Evolutionary conservation across 1,140 invertebrate genomes (phyloP).

Genomic region (Meloidogyne hapla): DNA sequence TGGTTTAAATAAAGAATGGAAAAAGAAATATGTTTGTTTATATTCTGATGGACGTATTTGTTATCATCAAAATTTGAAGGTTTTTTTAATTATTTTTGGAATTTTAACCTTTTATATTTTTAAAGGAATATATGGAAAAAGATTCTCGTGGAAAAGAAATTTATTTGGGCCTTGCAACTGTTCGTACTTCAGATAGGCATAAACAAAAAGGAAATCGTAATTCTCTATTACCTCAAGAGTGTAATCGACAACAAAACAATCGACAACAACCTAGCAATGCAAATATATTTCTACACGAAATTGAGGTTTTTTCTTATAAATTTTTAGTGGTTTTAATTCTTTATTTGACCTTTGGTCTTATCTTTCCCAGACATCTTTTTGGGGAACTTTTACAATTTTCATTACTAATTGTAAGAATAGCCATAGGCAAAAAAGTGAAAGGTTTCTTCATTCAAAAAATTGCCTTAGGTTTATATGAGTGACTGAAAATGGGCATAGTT

Average conservation of each 20-base stretch:
- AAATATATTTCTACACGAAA: background rate
- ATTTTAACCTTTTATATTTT: too few species aligned
- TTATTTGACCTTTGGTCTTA: too few species aligned
- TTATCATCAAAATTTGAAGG: slow-evolving; percentile 90
- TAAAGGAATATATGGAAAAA: slow-evolving; percentile 94
- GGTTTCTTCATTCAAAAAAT: too few species aligned
- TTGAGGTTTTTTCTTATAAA: background rate
- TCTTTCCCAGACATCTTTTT: too few species aligned
- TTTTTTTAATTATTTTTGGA: slow-evolving; percentile 69
- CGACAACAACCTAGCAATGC: background rate
- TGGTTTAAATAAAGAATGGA: slow-evolving; percentile 92
- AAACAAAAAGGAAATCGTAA: slow-evolving; percentile 22
- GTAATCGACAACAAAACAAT: background rate
- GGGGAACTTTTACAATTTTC: too few species aligned
- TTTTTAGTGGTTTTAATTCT: background rate
- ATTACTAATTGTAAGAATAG: too few species aligned
- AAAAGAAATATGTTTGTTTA: slow-evolving; percentile 97
- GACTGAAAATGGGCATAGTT: too few species aligned
- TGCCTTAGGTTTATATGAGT: too few species aligned
- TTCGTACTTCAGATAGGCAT: slow-evolving; percentile 84
- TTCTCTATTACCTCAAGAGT: slow-evolving; percentile 13
- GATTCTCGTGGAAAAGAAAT: slow-evolving; percentile 91
- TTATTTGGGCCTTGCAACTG: slow-evolving; percentile 88
- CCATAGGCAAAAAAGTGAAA: too few species aligned
- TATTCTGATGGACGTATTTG: slow-evolving; percentile 78